phyloP scores from a whole-genome alignment of 2,797 vertebrate genomes.

The Myotis vivesi region DNA sequence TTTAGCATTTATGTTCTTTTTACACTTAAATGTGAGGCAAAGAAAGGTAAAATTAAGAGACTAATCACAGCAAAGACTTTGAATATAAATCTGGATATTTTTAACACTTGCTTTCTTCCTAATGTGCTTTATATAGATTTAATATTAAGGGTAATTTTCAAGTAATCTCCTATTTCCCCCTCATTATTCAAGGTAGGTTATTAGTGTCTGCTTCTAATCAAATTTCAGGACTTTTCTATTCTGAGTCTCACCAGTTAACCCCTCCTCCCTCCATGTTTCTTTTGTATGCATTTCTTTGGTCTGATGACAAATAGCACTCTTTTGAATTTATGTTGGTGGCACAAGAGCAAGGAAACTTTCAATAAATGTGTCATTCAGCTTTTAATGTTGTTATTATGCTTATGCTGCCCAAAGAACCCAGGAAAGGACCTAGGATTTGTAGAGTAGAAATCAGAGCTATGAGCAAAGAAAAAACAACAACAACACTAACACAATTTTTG shows the following conservation, averaged over 20 bases:
- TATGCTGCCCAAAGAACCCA: neutral
- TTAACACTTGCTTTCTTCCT: constrained; percentile 30
- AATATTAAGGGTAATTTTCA: constrained; percentile 55
- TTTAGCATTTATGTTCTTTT: constrained; percentile 4
- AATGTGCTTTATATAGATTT: constrained; percentile 49
- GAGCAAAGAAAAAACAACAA: neutral
- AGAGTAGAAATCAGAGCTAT: neutral
- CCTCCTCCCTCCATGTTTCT: neutral
- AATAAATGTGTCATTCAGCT: neutral
- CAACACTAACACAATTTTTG: neutral
- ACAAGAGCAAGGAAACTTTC: neutral
- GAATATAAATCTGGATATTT: constrained; percentile 18
- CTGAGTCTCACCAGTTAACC: neutral
- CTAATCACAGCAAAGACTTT: neutral
- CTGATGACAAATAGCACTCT: neutral
- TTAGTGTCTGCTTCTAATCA: constrained; percentile 33
- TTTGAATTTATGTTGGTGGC: neutral
- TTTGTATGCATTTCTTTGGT: neutral
- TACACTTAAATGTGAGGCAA: neutral
- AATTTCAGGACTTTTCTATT: neutral
- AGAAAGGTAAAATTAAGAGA: neutral
- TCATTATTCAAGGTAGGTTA: constrained; percentile 14
- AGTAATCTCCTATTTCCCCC: constrained; percentile 4
- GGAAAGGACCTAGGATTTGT: neutral
- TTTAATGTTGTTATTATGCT: neutral